Conservation (phyloP, 2,113 vertebrate genomes). For the Perognathus longimembris region DNA sequence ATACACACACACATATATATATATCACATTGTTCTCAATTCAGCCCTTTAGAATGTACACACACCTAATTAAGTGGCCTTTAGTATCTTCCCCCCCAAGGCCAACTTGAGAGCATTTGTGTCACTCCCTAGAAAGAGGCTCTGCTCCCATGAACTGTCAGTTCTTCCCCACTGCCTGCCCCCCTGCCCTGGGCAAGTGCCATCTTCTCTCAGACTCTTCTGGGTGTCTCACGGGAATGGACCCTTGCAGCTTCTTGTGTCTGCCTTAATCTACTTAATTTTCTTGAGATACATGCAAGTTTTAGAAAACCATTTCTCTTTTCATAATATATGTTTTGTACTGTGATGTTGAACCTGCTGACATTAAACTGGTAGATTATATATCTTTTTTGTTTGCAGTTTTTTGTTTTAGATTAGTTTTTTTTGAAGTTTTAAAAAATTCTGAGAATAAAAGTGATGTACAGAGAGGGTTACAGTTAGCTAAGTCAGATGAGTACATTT, state of each 20-base stretch:
- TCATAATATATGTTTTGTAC: background rate
- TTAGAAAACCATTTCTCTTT: background rate
- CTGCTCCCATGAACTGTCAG: rapidly evolving
- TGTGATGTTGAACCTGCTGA: background rate
- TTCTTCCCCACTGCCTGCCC: rapidly evolving
- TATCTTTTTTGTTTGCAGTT: background rate
- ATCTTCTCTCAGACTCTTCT: background rate
- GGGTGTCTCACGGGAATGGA: background rate
- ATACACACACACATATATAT: too few relatives aligned
- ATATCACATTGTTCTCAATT: background rate
- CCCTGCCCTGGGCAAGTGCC: rapidly evolving
- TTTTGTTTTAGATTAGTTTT: too few relatives aligned
- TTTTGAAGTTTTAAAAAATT: too few relatives aligned
- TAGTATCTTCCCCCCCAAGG: background rate
- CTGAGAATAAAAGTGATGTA: too few relatives aligned
- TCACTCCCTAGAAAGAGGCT: background rate
- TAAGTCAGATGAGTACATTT: too few relatives aligned
- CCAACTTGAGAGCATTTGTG: background rate
- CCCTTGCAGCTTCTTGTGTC: background rate
- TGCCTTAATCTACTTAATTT: background rate
- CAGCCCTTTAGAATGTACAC: background rate
- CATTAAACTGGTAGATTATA: background rate
- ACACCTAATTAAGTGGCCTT: background rate
- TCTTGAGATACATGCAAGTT: background rate
- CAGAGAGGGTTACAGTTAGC: too few relatives aligned